Evolutionary conservation across 1,140 invertebrate genomes (phyloP).

Genomic region (Tetranychus cinnabarinus): DNA sequence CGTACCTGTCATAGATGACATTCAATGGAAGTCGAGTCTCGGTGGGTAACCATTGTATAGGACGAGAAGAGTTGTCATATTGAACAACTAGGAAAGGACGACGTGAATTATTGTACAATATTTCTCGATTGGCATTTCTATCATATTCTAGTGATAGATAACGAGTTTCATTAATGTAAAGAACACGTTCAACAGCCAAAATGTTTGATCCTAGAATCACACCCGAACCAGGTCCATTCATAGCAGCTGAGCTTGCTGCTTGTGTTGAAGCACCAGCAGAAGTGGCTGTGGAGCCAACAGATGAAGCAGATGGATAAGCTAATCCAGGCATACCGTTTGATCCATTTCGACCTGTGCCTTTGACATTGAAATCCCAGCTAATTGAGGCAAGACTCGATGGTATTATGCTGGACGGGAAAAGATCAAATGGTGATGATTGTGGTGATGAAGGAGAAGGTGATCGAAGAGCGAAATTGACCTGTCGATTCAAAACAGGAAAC

Average conservation of each 20-base stretch:
- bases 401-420: constrained; percentile 14
- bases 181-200: constrained; percentile 12
- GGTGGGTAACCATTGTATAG: constrained; percentile 63
- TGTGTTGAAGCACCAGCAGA: not conserved
- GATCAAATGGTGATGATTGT: not conserved
- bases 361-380: constrained; percentile 56
- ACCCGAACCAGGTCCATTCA: constrained; percentile 1
- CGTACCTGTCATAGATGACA: constrained; percentile 73
- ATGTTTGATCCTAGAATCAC: not conserved
- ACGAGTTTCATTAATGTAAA: constrained; percentile 65
- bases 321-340: constrained; percentile 1
- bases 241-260: too few relatives aligned
- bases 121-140: constrained; percentile 59
- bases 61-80: constrained; percentile 69
- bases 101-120: constrained; percentile 29
- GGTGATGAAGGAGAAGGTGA: not conserved
- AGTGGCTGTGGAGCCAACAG: not conserved
- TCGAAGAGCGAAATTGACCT: constrained; percentile 21
- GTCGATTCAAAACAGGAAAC: constrained; percentile 65
- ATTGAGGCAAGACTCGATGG: constrained; percentile 60
- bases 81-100: constrained; percentile 44
- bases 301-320: not conserved
- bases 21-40: constrained; percentile 45
- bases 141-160: constrained; percentile 77
- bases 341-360: constrained; percentile 19